Base-by-base conservation (phyloP, 2,888 invertebrate genomes). In the Eugnorisma glareosa region DNA sequence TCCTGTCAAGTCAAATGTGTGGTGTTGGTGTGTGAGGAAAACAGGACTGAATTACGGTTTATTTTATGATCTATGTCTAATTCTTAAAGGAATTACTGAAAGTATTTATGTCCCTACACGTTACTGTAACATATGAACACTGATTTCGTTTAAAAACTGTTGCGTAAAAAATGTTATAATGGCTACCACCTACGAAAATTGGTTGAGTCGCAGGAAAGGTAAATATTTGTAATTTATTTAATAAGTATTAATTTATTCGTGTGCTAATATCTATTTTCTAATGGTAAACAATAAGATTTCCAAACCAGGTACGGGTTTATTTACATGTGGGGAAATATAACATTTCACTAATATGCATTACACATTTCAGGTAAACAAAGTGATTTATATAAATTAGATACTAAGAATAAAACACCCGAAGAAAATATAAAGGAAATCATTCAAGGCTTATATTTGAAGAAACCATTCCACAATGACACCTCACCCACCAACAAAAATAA, bases 391-490 rank as follows among this genome's bases (percentile, higher is more conserved):
- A 97, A 97, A 87, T 95, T 97, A 94, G 97, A 97, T 91, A 95
- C 94, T 86, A 96, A 96, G 89, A 97, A 97, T 93, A 97, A 97
- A 90, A 94, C 95, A 80, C 97, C 97, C 51, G 96, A 97, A 90
- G 97, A 97, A 92, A 98, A 97, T 95, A 97, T 97, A 81, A 97
- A 96, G 89, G 97, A 97, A 90, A 97, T 98, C 79, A 97, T 98
- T 89, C 95, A 96, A 89, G 97, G 97, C 87, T 94, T 98, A 79
- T 97, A 97, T 92, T 84, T 94, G 67, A 95, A 94, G 85, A 96
- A 95, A 90, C 86, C 92, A 86, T 92, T 92, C 59, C 93, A 94
- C 73, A 94, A 94, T 94, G 96, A 96, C 86, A 92, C 92, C 80
- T 95, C 97, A 87, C 94, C 95, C 61, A 95, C 95, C 61, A 94